Conservation (phyloP, 2,113 vertebrate species). For the Stigmatopora nigra region DNA sequence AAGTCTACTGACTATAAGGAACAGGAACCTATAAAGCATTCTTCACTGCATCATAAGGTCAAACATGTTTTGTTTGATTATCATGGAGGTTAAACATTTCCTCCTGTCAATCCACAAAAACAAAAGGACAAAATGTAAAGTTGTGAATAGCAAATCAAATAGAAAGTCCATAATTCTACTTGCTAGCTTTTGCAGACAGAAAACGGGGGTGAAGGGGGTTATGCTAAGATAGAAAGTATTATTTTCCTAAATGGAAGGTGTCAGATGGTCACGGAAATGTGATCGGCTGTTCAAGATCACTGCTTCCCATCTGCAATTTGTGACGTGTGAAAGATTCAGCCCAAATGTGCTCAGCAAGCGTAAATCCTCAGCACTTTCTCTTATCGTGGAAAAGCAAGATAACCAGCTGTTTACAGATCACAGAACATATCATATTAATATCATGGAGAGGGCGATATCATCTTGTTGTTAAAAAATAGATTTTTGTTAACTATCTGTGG, state of each 20-base stretch:
- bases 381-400: slow-evolving; percentile 99
- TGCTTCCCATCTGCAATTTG: slow-evolving; percentile 99
- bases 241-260: slow-evolving; percentile 99
- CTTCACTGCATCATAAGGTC: not conserved
- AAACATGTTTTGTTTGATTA: slow-evolving; percentile 9
- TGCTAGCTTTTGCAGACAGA: slow-evolving; percentile 87
- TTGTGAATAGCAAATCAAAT: slow-evolving; percentile 73
- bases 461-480: slow-evolving; percentile 76
- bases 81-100: slow-evolving; percentile 44
- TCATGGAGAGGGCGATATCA: slow-evolving; percentile 83
- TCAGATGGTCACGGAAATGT: slow-evolving; percentile 99
- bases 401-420: slow-evolving; percentile 99
- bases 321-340: slow-evolving; percentile 99
- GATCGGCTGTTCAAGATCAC: slow-evolving; percentile 99
- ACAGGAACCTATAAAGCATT: not conserved
- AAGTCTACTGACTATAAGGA: slow-evolving; percentile 3
- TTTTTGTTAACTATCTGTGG: slow-evolving; percentile 74
- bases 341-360: slow-evolving; percentile 99
- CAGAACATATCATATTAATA: slow-evolving; percentile 99
- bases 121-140: slow-evolving; percentile 61
- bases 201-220: slow-evolving; percentile 62
- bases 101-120: slow-evolving; percentile 54
- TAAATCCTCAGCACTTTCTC: slow-evolving; percentile 98
- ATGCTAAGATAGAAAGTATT: slow-evolving; percentile 99
- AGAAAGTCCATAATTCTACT: slow-evolving; percentile 91